These are phyloP conservation scores for Plagiodera versicolora DNA, from an alignment of 2,888 invertebrate species.

Conservation along the genomic window DNA sequence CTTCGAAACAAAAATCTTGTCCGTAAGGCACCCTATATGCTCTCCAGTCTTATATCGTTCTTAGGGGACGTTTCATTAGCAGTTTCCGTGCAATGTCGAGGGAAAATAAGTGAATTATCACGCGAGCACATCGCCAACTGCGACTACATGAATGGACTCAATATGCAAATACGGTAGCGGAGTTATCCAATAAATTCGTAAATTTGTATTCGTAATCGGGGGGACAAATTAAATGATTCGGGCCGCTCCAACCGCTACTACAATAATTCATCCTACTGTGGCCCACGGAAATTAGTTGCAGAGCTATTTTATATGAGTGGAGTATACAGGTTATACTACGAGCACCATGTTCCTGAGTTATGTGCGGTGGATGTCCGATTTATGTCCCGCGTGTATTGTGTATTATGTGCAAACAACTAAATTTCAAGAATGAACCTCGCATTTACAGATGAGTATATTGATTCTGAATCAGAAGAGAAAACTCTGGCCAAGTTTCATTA, in stretches of 20 bases:
- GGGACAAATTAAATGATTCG: slow-evolving; percentile 28
- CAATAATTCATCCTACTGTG: slow-evolving; percentile 20
- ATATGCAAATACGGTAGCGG: slow-evolving; percentile 27
- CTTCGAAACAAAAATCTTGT: too few relatives aligned
- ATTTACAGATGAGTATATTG: too few relatives aligned
- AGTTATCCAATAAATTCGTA: slow-evolving; percentile 29
- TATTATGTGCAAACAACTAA: too few relatives aligned
- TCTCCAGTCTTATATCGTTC: neutral
- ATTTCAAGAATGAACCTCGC: too few relatives aligned
- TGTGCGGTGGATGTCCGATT: neutral
- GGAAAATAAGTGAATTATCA: slow-evolving; percentile 15
- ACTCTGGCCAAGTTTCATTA: too few relatives aligned
- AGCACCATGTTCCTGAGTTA: neutral
- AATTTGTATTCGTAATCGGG: slow-evolving; percentile 27
- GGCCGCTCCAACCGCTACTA: slow-evolving; percentile 13
- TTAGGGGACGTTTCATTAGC: neutral
- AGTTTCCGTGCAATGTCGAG: neutral
- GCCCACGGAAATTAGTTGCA: slow-evolving; percentile 21
- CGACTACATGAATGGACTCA: slow-evolving; percentile 15
- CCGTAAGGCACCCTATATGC: neutral
- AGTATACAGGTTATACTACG: neutral
- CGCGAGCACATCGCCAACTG: neutral
- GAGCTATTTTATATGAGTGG: slow-evolving; percentile 10
- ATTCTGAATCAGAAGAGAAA: too few relatives aligned
- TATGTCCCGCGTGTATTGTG: neutral